Conservation (phyloP, 2,797 vertebrate species). For the Labeo calbasu region DNA sequence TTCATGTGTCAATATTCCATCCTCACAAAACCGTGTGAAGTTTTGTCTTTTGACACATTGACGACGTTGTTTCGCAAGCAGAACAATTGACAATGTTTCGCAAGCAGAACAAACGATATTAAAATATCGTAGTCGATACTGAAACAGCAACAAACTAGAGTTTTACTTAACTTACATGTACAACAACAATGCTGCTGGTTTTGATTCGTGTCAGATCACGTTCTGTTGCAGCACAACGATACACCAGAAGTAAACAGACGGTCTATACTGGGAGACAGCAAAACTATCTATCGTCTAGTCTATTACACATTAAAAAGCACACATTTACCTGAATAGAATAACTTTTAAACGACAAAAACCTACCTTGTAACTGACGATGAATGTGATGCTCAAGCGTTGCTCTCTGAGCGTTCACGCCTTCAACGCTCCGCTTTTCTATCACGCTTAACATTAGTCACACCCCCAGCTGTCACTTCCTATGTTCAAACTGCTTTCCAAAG, state of each 20-base stretch:
- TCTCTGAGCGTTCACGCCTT: not conserved
- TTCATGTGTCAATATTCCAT: not conserved
- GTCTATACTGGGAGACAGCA: not conserved
- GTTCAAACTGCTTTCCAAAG: not conserved
- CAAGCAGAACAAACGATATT: not conserved
- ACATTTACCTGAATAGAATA: not conserved
- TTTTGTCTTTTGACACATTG: not conserved
- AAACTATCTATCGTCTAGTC: not conserved
- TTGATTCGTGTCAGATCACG: not conserved
- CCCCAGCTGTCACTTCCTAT: not conserved
- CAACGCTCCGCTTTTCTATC: not conserved
- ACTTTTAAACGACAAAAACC: not conserved
- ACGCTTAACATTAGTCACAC: not conserved
- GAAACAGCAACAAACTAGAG: not conserved
- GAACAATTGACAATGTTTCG: not conserved
- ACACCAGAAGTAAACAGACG: not conserved
- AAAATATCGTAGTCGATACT: not conserved
- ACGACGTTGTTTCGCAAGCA: not conserved
- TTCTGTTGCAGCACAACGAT: not conserved
- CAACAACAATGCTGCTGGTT: not conserved
- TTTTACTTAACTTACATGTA: not conserved
- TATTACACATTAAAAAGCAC: not conserved
- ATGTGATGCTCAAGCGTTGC: not conserved
- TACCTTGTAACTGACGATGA: not conserved
- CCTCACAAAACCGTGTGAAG: not conserved